These are phyloP conservation scores for Thymallus thymallus DNA, from an alignment of 2,113 vertebrate genomes.

Conservation along the genomic window DNA sequence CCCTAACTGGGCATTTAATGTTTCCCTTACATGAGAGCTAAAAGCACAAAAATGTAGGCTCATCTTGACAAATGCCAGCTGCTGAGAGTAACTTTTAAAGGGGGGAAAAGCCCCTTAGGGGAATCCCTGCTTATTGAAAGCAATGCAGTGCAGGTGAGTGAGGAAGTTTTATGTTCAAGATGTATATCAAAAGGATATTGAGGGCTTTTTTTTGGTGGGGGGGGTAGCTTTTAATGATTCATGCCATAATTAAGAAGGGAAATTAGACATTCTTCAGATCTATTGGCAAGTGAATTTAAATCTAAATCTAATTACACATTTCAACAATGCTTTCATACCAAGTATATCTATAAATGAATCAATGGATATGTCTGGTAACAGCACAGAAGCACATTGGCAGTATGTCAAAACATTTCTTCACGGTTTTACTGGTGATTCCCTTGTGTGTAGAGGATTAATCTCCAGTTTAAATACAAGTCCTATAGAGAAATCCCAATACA, in stretches of 20 bases:
- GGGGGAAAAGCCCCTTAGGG: slow-evolving; percentile 54
- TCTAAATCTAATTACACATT: not conserved
- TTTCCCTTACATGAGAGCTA: slow-evolving; percentile 54
- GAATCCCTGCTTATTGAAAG: slow-evolving; percentile 49
- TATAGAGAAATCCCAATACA: slow-evolving; percentile 5
- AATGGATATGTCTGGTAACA: not conserved
- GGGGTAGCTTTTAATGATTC: not conserved
- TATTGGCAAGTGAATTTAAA: too few species aligned
- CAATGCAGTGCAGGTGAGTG: slow-evolving; percentile 62
- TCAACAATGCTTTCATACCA: not conserved
- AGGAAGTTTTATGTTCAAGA: slow-evolving; percentile 38
- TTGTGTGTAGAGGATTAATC: slow-evolving; percentile 15
- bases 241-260: not conserved
- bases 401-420: not conserved
- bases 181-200: slow-evolving; percentile 15
- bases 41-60: slow-evolving; percentile 43
- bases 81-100: slow-evolving; percentile 59
- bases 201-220: slow-evolving; percentile 5
- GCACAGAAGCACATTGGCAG: not conserved
- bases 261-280: too few species aligned
- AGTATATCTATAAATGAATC: not conserved
- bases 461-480: slow-evolving; percentile 3
- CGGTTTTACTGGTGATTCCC: not conserved
- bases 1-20: slow-evolving; percentile 49
- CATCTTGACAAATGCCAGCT: slow-evolving; percentile 71